Percentiles rank a stretch among this genome's conserved stretches.
These are phyloP conservation scores for Epizoanthus ramosus DNA, from an alignment of 92 coral and sea anemone genomes.

Conservation along the genomic window DNA sequence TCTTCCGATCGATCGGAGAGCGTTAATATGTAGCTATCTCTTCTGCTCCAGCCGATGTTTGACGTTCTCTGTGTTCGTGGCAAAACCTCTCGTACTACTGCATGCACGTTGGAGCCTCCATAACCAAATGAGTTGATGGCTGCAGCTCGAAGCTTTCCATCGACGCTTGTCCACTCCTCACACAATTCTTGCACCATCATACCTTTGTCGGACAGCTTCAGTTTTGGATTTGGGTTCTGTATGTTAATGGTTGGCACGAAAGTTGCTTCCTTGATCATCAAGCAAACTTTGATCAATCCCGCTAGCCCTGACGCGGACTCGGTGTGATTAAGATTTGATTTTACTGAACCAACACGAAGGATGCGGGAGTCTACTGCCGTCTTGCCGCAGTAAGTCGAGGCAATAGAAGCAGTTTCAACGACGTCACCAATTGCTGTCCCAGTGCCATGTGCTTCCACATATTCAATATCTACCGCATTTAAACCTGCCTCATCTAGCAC, in stretches of 20 bases:
- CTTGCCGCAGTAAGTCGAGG: conserved; percentile 59
- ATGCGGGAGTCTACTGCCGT: conserved; percentile 27
- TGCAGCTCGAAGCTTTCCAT: conserved; percentile 68
- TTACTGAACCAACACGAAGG: conserved; percentile 77
- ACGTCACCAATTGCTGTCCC: conserved; percentile 91
- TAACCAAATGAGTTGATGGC: conserved; percentile 86
- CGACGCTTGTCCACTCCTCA: conserved; percentile 64
- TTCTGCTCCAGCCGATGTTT: not conserved
- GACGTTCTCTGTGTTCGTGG: not conserved
- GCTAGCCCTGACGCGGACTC: conserved; percentile 87
- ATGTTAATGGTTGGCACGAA: conserved; percentile 77
- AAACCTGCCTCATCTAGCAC: conserved; percentile 74
- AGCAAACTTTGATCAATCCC: conserved; percentile 73
- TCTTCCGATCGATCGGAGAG: conserved; percentile 72
- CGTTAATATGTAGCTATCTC: conserved; percentile 50
- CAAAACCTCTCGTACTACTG: conserved; percentile 62
- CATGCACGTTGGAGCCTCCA: conserved; percentile 89
- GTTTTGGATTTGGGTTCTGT: conserved; percentile 59
- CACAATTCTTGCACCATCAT: conserved; percentile 63
- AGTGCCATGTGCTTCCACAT: conserved; percentile 87
- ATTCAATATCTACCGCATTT: conserved; percentile 58
- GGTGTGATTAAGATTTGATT: conserved; percentile 87
- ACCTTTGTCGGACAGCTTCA: conserved; percentile 69
- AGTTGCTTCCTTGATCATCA: conserved; percentile 74
- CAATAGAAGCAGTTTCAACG: conserved; percentile 73